Evolutionary conservation across 2,888 invertebrate species (phyloP), one percentile per base, ranked within the genome.

Genomic region (Synanthedon formicaeformis): DNA sequence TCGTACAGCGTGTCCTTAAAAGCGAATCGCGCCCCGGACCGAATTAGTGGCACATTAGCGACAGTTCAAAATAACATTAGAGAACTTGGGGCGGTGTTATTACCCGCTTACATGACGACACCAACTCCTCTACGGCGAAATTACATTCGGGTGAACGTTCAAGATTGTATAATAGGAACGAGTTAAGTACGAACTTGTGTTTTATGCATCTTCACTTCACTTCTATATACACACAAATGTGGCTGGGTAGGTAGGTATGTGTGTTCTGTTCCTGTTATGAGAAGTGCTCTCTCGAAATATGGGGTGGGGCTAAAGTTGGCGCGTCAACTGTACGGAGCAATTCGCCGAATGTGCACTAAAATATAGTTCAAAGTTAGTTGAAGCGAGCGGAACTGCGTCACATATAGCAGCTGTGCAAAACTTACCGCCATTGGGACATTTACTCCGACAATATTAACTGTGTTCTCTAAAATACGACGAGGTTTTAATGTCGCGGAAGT

Each of bases 351-450:
- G 66, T 66, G 70, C 70, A 64, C 68, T 73, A 71, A 75, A 76
- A 78, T 79, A 75, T 79, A 79, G 79, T 78, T 75, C 78, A 75
- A 77, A 78, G 70, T 75, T 71, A 73, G 67, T 71, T 67, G 59
- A 56, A 62, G 62, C 45, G 45, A n/a, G 13, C 13, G 45, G 64
- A 66, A 64, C 66, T 63, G 61, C 62, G 67, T 65, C 61, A 68
- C 63, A 65, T 53, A 54, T 51, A 50, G 55, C 56, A 59, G 64
- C 58, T 59, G 60, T 52, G 54, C 58, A 58, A 56, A 54, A 56
- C 49, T 53, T 2, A 50, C 16, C 49, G 49, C 40, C 40, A 55
- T 55, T 34, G 16, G 50, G 51, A 54, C 40, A 18, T 41, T 16
- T 34, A 45, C 51, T 18, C 6, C 48, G 48, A 45, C 41, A 50